A percentile compares a stretch with the other conserved stretches of the same genome.
Conservation (phyloP, 2,888 invertebrate species). For the Eilema depressum region DNA sequence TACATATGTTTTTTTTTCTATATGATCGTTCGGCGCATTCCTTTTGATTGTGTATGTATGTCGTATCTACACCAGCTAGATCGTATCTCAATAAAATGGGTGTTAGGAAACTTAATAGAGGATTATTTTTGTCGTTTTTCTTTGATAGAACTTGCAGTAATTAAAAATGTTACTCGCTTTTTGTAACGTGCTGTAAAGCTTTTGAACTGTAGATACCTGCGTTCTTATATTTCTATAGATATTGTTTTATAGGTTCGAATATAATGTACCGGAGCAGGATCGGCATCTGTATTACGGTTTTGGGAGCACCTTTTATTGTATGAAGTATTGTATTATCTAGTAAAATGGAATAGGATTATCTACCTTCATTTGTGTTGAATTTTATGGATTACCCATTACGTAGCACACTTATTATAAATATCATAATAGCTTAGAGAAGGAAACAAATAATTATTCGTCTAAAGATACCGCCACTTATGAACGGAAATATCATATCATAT, state of each 20-base stretch:
- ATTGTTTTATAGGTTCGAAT: slow-evolving; percentile 26
- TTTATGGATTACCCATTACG: slow-evolving; percentile 16
- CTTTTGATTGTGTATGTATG: slow-evolving; percentile 71
- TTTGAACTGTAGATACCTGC: slow-evolving; percentile 28
- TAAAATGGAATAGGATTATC: slow-evolving; percentile 21
- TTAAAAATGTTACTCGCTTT: slow-evolving; percentile 64
- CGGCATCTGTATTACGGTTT: slow-evolving; percentile 5
- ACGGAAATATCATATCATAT: slow-evolving; percentile 83
- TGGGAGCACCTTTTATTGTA: slow-evolving; percentile 5
- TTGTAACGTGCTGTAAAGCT: slow-evolving; percentile 35
- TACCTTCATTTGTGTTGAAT: slow-evolving; percentile 15
- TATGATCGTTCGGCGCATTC: slow-evolving; percentile 74
- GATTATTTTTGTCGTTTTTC: slow-evolving; percentile 66
- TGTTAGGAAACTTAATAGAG: slow-evolving; percentile 80
- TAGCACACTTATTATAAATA: slow-evolving; percentile 10
- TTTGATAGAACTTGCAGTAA: slow-evolving; percentile 61
- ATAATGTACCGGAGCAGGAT: neutral
- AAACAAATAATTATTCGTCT: slow-evolving; percentile 65
- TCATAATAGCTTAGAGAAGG: slow-evolving; percentile 54
- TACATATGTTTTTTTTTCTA: slow-evolving; percentile 76
- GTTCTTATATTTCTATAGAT: slow-evolving; percentile 24
- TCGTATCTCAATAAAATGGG: slow-evolving; percentile 79
- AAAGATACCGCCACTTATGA: slow-evolving; percentile 70
- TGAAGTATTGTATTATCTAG: slow-evolving; percentile 14
- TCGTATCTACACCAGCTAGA: slow-evolving; percentile 58